phyloP scores from a whole-genome alignment of 2,797 vertebrate genomes.

The Acrocephalus scirpaceus region DNA sequence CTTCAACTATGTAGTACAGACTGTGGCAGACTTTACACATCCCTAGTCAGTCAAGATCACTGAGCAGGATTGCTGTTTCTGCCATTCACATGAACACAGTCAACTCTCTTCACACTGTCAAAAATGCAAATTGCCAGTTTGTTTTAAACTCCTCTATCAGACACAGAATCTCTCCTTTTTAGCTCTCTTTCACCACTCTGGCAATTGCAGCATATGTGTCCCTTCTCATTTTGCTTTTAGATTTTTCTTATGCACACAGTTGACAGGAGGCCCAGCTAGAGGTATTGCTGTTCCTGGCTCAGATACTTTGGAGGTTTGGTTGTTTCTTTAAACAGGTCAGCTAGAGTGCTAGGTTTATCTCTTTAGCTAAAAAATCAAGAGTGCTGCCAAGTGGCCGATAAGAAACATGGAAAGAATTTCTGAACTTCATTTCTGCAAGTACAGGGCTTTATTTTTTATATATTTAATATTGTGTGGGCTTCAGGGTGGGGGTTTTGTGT shows the following conservation, averaged over 20 bases:
- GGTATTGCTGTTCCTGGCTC: constrained; percentile 53
- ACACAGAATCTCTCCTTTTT: neutral
- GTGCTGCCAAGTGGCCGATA: constrained; percentile 70
- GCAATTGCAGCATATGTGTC: constrained; percentile 29
- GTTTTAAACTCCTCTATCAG: neutral
- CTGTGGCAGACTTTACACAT: neutral
- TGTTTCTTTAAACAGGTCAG: constrained; percentile 76
- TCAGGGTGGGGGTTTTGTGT: neutral
- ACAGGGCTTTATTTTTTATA: constrained; percentile 33
- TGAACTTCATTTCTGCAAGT: constrained; percentile 52
- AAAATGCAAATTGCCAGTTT: neutral
- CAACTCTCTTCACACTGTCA: neutral
- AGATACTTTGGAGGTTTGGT: constrained; percentile 43
- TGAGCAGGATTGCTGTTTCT: neutral
- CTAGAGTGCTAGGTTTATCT: constrained; percentile 67
- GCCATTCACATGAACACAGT: neutral
- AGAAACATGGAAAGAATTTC: constrained; percentile 35
- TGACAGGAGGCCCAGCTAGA: constrained; percentile 47
- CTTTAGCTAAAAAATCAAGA: constrained; percentile 53
- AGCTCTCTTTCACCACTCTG: neutral
- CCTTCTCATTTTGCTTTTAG: constrained; percentile 56
- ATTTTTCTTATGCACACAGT: constrained; percentile 53
- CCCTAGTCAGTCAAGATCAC: neutral
- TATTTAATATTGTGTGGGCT: neutral
- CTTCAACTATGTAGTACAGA: neutral